These are phyloP conservation scores for Carcharodon carcharias DNA, from an alignment of 2,797 vertebrate species.

Conservation along the genomic window DNA sequence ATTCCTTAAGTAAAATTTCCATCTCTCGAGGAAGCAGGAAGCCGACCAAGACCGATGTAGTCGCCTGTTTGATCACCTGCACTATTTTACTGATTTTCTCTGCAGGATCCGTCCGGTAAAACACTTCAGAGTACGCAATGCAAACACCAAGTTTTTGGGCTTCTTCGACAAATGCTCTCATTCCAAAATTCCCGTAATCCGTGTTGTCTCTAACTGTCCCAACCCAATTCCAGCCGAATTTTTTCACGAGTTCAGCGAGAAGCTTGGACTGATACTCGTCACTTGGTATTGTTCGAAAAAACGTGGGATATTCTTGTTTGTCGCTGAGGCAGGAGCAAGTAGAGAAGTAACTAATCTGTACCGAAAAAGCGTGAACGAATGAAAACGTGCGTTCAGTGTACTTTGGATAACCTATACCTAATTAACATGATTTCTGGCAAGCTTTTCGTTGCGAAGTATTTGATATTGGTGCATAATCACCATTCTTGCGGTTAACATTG, in stretches of 20 bases:
- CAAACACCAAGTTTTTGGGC: constrained; percentile 57
- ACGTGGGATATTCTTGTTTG: constrained; percentile 42
- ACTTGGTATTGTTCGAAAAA: constrained; percentile 43
- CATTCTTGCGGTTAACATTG: too few relatives aligned
- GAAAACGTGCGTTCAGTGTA: not conserved
- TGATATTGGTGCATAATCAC: not conserved
- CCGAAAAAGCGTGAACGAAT: not conserved
- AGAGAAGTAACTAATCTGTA: not conserved
- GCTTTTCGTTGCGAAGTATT: not conserved
- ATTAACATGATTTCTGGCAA: not conserved
- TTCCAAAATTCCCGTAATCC: constrained; percentile 64
- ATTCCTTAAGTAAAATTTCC: constrained; percentile 5
- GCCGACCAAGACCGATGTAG: constrained; percentile 48
- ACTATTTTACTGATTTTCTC: constrained; percentile 55
- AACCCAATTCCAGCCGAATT: constrained; percentile 34
- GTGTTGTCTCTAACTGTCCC: constrained; percentile 39
- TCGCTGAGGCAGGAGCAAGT: constrained; percentile 38
- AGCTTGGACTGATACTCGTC: constrained; percentile 35
- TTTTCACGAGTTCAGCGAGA: not conserved
- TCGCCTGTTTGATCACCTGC: constrained; percentile 55
- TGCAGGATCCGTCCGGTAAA: constrained; percentile 43
- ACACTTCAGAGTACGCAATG: constrained; percentile 51
- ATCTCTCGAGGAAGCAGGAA: not conserved
- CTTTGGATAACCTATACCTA: not conserved
- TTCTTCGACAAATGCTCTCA: constrained; percentile 44